These are phyloP conservation scores for Cryptophagus acutangulus DNA, from an alignment of 2,888 invertebrate genomes.

Conservation along the genomic window DNA sequence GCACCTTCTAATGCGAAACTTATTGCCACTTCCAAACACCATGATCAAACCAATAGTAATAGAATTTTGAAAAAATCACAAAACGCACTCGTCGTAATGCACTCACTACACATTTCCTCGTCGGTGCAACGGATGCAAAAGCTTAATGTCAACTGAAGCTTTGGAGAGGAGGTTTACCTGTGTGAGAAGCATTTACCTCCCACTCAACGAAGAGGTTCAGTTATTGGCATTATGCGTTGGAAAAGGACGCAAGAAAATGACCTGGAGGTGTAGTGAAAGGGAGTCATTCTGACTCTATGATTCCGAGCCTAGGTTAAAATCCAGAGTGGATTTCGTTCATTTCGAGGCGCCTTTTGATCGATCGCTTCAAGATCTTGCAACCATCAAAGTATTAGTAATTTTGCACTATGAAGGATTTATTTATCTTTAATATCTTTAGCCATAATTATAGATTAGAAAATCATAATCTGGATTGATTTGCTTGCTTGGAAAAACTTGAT, in stretches of 20 bases:
- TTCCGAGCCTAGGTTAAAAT: slow-evolving; percentile 24
- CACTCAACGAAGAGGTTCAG: slow-evolving; percentile 12
- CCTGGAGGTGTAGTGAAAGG: slow-evolving; percentile 40
- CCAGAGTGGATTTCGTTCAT: too few relatives aligned
- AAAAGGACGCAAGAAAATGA: slow-evolving; percentile 22
- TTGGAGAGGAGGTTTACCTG: slow-evolving; percentile 12
- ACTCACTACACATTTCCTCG: not conserved
- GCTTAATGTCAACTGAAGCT: slow-evolving; percentile 19
- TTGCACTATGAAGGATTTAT: too few relatives aligned
- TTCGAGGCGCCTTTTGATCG: too few relatives aligned
- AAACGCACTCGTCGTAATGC: not conserved
- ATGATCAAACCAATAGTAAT: slow-evolving; percentile 26
- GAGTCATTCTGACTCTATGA: slow-evolving; percentile 23
- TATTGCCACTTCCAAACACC: slow-evolving; percentile 50
- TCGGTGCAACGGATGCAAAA: slow-evolving; percentile 6
- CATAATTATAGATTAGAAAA: too few relatives aligned
- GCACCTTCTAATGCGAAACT: slow-evolving; percentile 55
- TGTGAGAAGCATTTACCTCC: slow-evolving; percentile 13
- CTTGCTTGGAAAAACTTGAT: too few relatives aligned
- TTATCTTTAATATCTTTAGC: too few relatives aligned
- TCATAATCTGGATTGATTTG: too few relatives aligned
- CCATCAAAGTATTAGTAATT: too few relatives aligned
- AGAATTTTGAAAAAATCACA: slow-evolving; percentile 6
- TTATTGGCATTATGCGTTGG: slow-evolving; percentile 9
- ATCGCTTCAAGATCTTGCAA: too few relatives aligned